phyloP scores from a whole-genome alignment of 2,113 vertebrate species.

The Haemorhous mexicanus region DNA sequence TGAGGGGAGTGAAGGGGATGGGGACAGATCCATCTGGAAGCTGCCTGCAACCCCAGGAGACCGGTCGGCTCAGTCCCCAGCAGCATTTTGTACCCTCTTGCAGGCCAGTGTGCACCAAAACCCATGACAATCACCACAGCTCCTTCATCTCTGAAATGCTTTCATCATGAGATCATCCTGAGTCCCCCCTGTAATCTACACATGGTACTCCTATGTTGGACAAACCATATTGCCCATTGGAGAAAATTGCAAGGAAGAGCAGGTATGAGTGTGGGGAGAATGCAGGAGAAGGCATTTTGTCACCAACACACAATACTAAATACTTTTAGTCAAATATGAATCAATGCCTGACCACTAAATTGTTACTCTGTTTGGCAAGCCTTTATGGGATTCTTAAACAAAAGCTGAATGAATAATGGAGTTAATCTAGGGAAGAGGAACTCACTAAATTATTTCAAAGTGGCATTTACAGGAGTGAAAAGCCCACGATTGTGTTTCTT shows the following conservation, averaged over 20 bases:
- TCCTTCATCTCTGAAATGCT: neutral
- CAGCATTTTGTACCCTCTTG: neutral
- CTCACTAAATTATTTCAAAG: neutral
- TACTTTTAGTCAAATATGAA: neutral
- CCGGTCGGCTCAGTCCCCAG: accelerated
- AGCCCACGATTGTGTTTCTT: neutral
- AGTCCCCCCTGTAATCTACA: neutral
- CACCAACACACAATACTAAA: neutral
- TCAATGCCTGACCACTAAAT: neutral
- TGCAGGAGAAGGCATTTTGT: neutral
- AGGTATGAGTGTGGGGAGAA: neutral
- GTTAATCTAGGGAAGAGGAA: neutral
- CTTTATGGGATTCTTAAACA: neutral
- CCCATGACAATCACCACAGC: neutral
- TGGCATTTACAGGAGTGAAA: neutral
- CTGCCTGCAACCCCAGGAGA: neutral
- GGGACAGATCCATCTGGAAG: neutral
- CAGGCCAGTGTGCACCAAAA: neutral
- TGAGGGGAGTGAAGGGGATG: accelerated
- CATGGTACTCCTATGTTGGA: neutral
- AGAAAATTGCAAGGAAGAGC: neutral
- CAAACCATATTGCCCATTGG: neutral
- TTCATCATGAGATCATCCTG: neutral
- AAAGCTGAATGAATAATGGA: neutral
- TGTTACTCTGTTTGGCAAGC: neutral